Evolutionary conservation across 2,888 invertebrate species (phyloP), one percentile per base, ranked within the genome.

Genomic region (Chloroclysta siterata): DNA sequence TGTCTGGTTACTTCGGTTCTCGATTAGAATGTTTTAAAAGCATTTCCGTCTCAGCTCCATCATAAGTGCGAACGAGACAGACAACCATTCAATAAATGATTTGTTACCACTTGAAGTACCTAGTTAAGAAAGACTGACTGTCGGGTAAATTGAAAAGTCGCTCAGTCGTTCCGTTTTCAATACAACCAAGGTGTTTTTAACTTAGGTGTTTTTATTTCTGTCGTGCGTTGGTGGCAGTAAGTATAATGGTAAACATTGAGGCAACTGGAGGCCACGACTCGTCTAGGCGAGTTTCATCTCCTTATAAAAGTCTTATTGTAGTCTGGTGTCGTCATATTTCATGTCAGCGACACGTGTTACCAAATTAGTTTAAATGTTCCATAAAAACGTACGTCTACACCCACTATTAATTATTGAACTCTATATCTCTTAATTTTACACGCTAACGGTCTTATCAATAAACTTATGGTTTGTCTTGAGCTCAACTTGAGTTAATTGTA

Each of bases 191-290:
- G 22, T 22, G 22, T 22, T n/a, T n/a, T n/a, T n/a, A n/a, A n/a
- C n/a, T n/a, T n/a, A 22, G 22, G 22, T 22, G 22, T 22, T 22
- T 22, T 87, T 87, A 85, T 89, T 84, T 84, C 83, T 83, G 74
- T 75, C 66, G 76, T 77, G 82, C 85, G 85, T 88, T 80, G 83
- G 83, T 79, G 81, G 87, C 81, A 84, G 81, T 88, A 88, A 89
- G 87, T 87, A 87, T 85, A 88, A 88, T 85, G 75, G 87, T 87
- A 90, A 90, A 90, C 87, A 90, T 89, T 88, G 81, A 80, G 42
- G 82, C 82, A 84, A 87, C 77, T 77, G 72, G 82, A 87, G 87
- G 84, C 81, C 83, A 72, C 72, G 76, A 82, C 80, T 79, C 76
- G 81, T 76, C 78, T 70, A 74, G 66, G 69, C 73, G 60, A 78